Conservation (phyloP, 1,140 invertebrate species). For the Danaus melanippus region DNA sequence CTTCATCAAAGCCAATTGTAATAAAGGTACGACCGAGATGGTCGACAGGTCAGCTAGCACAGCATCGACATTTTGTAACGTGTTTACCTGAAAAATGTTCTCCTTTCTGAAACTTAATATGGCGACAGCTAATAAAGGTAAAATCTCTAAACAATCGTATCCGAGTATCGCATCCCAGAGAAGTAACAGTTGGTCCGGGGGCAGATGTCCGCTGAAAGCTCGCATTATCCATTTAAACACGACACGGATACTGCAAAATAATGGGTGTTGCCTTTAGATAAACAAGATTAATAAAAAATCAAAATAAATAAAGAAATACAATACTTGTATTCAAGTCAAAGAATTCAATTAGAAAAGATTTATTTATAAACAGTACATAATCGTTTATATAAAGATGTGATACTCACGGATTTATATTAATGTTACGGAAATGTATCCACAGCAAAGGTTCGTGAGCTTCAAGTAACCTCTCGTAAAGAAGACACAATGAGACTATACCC, state of each 20-base stretch:
- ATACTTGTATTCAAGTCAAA: not conserved
- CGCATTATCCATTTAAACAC: conserved; percentile 97
- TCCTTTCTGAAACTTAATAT: conserved; percentile 94
- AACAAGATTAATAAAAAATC: too few relatives aligned
- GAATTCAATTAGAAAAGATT: too few relatives aligned
- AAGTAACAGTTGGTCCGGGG: conserved; percentile 91
- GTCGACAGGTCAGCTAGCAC: conserved; percentile 93
- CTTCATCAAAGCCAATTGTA: conserved; percentile 68
- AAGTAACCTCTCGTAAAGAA: conserved; percentile 92
- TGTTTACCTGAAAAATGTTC: conserved; percentile 92
- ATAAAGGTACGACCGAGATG: conserved; percentile 86
- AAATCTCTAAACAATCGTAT: conserved; percentile 92
- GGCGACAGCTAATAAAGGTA: conserved; percentile 88
- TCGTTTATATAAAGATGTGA: too few relatives aligned
- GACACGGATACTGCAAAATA: conserved; percentile 78
- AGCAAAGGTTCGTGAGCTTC: conserved; percentile 91
- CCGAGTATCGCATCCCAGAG: conserved; percentile 95
- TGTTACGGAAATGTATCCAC: conserved; percentile 90
- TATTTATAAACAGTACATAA: too few relatives aligned
- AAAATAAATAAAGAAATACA: conserved; percentile 5
- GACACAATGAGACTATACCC: conserved; percentile 86
- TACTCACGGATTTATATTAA: conserved; percentile 93
- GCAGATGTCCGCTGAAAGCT: conserved; percentile 93
- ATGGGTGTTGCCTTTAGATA: too few relatives aligned
- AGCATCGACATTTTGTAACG: conserved; percentile 88